Conservation (phyloP, 1,140 invertebrate genomes). For the Popillia japonica region DNA sequence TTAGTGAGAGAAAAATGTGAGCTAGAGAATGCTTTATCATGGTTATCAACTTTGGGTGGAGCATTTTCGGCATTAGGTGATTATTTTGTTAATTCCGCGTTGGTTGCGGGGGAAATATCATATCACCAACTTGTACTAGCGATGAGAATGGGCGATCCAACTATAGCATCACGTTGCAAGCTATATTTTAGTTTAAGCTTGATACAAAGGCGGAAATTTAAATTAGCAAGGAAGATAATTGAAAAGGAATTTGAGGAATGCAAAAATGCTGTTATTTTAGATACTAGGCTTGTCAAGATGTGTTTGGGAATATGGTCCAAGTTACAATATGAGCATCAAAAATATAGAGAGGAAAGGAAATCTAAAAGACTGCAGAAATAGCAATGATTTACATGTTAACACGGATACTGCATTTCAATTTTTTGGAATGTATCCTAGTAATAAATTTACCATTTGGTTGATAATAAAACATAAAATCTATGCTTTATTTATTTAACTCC, state of each 20-base stretch:
- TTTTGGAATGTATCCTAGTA: not conserved
- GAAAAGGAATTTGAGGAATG: conserved; percentile 70
- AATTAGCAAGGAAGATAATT: conserved; percentile 72
- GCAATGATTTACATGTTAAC: not conserved
- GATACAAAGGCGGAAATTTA: conserved; percentile 79
- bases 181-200: conserved; percentile 88
- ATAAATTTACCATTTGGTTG: not conserved
- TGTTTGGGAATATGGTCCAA: conserved; percentile 86
- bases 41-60: conserved; percentile 95
- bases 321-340: conserved; percentile 68
- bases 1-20: conserved; percentile 73
- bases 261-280: conserved; percentile 60
- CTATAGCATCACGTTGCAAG: conserved; percentile 78
- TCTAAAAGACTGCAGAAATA: not conserved
- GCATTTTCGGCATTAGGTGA: conserved; percentile 94
- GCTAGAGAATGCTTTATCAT: conserved; percentile 87
- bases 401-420: too few species aligned
- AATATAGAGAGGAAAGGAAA: conserved; percentile 41
- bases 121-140: conserved; percentile 82
- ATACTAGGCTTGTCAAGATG: conserved; percentile 76
- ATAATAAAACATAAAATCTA: conserved; percentile 1
- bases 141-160: conserved; percentile 80
- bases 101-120: conserved; percentile 88
- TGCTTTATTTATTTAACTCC: not conserved
- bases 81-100: conserved; percentile 78